Base-by-base conservation (phyloP, 2,113 vertebrate species). In the Tautogolabrus adspersus region DNA sequence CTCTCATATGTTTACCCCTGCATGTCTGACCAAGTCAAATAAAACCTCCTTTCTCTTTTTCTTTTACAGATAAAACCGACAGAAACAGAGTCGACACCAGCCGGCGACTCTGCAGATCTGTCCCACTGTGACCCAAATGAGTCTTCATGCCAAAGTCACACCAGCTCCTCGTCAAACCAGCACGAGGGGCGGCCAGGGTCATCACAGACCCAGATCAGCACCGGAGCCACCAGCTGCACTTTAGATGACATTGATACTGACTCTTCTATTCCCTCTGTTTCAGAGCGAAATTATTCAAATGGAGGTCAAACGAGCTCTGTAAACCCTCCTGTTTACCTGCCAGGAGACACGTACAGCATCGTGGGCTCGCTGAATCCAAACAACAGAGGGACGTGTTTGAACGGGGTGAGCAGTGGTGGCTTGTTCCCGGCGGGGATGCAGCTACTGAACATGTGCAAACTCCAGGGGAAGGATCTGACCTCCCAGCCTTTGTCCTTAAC, bases 331-430 rank as follows among this genome's bases (percentile, higher is more conserved):
- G 72, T 67, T 37, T 85, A 72, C 78, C 49, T 66, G 44, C 73
- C 51, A 12, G 67, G 44, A 58, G 92, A 93, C 85, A 67, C 85
- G 0, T 93, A 91, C 83, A 93, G 92, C 87, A 83, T 93, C 0
- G 91, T 93, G 80, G 92, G 93, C 76, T 90, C 92, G 0, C 64
- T 92, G 54, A 92, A 87, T 71, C 81, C 85, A 13, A 66, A 80
- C 84, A 44, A 84, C 86, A 78, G 89, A 57, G 84, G 79, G 75
- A 11, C 82, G 51, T 42, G 72, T 38, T 8, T 81, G 73, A 86
- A 87, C 8, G 86, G 91, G 66, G 69, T 75, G 0, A 26, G 70
- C 3, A 15, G 66, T 19, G 18, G 88, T 19, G 75, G 83, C 21
- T 4, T 91, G 49, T 89, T 79, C 79, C 71, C 85, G 0, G 83